Percentiles rank a stretch among this genome's conserved stretches.
phyloP scores from a whole-genome alignment of 2,888 invertebrate genomes.

The Ophraella communa region DNA sequence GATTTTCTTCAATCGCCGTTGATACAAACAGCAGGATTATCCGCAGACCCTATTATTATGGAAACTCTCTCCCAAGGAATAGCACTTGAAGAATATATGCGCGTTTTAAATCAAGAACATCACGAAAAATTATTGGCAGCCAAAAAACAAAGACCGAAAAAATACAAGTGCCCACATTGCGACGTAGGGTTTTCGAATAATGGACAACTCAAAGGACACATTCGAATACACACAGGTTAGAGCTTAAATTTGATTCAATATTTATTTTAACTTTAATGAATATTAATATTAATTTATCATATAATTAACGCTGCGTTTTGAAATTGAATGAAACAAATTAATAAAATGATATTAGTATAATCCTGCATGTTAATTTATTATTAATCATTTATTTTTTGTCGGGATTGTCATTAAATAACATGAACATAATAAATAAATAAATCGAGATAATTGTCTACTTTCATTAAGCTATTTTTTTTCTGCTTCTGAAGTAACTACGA shows the following conservation, averaged over 20 bases:
- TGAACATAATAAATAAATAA: no score
- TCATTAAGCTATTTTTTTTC: no score
- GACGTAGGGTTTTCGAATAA: slow-evolving; percentile 93
- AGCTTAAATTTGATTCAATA: slow-evolving; percentile 26
- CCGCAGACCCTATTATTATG: slow-evolving; percentile 52
- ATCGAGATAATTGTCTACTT: no score
- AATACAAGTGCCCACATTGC: slow-evolving; percentile 90
- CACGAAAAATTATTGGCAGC: slow-evolving; percentile 71
- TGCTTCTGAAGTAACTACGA: no score
- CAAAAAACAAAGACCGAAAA: slow-evolving; percentile 84
- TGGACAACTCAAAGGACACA: slow-evolving; percentile 88
- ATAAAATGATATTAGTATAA: no score
- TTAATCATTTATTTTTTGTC: no score
- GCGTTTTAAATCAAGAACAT: slow-evolving; percentile 74
- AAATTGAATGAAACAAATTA: no score
- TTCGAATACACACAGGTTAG: slow-evolving; percentile 86
- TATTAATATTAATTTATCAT: no score
- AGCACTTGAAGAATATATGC: slow-evolving; percentile 74
- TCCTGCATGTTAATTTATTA: no score
- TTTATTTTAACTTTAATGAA: neutral
- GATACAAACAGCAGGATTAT: slow-evolving; percentile 46
- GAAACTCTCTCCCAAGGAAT: slow-evolving; percentile 58
- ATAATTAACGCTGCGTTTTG: no score
- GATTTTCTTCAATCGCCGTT: slow-evolving; percentile 42
- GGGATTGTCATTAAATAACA: no score